Evolutionary conservation across 2,888 invertebrate genomes (phyloP), one percentile per base, ranked within the genome.

Genomic region (Caenorhabditis parvicauda): DNA sequence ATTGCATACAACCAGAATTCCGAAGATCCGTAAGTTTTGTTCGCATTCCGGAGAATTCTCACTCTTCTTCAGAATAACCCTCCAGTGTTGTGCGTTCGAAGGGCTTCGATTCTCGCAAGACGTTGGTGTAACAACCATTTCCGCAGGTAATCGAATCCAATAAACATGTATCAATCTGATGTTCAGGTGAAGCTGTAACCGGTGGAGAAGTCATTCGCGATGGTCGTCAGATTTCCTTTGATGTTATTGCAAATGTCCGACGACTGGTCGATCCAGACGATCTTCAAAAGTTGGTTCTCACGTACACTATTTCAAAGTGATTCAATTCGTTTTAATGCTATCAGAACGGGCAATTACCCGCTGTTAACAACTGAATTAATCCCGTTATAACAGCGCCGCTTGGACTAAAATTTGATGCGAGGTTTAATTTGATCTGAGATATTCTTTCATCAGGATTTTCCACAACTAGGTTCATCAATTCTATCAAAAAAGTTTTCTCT

Each of bases 141-240:
- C 72, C 19, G 60, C 74, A 9, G 63, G 63, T 59, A 24, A 29
- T n/a, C 41, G 12, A 2, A 39, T 38, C 19, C 14, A 24, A n/a
- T 27, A 7, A 41, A 43, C 12, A 39, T 7, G n/a, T 39, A 39
- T 39, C 7, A 6, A 32, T 32, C 35, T 32, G 9, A 12, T 32
- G 35, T 56, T 17, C 42, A 63, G 79, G 79, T 6, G 79, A 79
- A 54, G 77, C 79, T 1, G 76, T 79, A 29, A 79, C 79, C 21
- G 79, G 79, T 24, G 79, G 79, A 35, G 79, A 79, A 62, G 79
- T 79, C 6, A 65, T 79, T 43, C 68, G 79, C 6, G 70, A 72
- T 24, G 77, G 75, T 37, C 67, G 79, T n/a, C 79, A 79, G 57
- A 79, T 79, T 45, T 78, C 77, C n/a, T 79, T 79, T 47, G 79